Evolutionary conservation across 2,888 invertebrate species (phyloP).

Genomic region (Epiperipatus broadwayi): DNA sequence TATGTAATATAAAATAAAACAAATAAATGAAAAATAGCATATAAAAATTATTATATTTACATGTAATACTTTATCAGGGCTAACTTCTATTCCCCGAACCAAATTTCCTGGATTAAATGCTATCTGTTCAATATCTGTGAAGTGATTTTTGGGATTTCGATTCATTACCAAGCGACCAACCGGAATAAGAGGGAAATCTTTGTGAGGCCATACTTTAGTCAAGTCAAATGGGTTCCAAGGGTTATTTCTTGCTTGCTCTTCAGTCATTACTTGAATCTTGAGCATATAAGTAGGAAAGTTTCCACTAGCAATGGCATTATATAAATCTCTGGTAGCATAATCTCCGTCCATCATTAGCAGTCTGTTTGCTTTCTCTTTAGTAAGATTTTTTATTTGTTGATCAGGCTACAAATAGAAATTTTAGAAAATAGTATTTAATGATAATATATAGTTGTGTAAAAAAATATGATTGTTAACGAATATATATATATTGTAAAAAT

Average conservation of each 20-base stretch:
- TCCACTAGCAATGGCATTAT: slow-evolving; percentile 58
- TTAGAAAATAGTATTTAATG: slow-evolving; percentile 6
- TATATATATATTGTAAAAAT: too few species aligned
- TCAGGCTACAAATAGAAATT: slow-evolving; percentile 38
- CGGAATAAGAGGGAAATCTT: slow-evolving; percentile 64
- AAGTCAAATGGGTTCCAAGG: slow-evolving; percentile 80
- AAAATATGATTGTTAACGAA: too few species aligned
- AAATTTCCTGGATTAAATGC: slow-evolving; percentile 77
- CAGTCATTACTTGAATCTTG: slow-evolving; percentile 80
- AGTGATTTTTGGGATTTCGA: slow-evolving; percentile 76
- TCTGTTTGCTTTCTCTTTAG: slow-evolving; percentile 44
- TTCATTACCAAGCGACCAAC: slow-evolving; percentile 70
- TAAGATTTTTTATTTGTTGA: slow-evolving; percentile 66
- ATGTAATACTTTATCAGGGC: slow-evolving; percentile 77
- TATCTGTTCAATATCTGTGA: slow-evolving; percentile 76
- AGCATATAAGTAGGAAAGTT: slow-evolving; percentile 48
- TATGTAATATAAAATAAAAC: too few species aligned
- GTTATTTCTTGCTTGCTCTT: slow-evolving; percentile 54
- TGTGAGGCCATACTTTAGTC: slow-evolving; percentile 77
- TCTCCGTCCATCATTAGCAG: slow-evolving; percentile 62
- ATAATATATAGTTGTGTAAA: too few species aligned
- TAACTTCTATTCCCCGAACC: slow-evolving; percentile 78
- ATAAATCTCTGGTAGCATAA: slow-evolving; percentile 68
- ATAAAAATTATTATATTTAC: too few species aligned
- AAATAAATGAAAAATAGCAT: too few species aligned